Evolutionary conservation across 2,113 vertebrate genomes (phyloP).

Genomic region (Chloebia gouldiae): DNA sequence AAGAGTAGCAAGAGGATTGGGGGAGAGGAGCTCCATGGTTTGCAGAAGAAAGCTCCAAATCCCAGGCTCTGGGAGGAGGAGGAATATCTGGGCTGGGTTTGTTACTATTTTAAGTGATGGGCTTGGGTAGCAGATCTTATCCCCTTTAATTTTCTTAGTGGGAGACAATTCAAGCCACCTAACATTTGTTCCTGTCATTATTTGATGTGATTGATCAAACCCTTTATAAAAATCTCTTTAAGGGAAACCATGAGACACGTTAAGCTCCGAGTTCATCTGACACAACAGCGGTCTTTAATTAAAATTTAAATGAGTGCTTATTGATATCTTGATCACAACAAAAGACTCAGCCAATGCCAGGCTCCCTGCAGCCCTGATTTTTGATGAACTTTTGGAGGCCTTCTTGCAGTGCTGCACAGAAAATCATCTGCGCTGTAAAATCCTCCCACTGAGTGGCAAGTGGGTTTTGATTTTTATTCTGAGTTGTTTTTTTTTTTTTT

Average conservation of each 20-base stretch:
- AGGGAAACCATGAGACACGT: background rate
- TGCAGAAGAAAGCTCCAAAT: background rate
- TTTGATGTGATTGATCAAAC: background rate
- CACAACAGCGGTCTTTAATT: background rate
- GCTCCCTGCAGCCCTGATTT: background rate
- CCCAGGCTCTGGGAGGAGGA: background rate
- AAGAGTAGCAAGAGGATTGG: background rate
- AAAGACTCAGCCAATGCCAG: background rate
- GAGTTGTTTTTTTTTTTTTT: background rate
- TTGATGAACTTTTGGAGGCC: constrained; percentile 24
- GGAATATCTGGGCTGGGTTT: background rate
- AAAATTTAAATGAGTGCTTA: background rate
- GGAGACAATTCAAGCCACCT: background rate
- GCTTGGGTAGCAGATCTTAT: background rate
- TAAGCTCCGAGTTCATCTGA: background rate
- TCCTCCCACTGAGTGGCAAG: constrained; percentile 25
- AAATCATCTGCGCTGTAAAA: constrained; percentile 20
- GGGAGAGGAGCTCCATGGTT: background rate
- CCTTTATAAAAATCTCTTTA: background rate
- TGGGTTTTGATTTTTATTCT: background rate
- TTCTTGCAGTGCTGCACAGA: constrained; percentile 34
- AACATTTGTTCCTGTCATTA: background rate
- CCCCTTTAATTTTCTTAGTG: background rate
- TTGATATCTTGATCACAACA: background rate
- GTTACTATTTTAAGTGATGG: background rate